Evolutionary conservation across 2,797 vertebrate genomes (phyloP).

Genomic region (Pteronotus mesoamericanus): DNA sequence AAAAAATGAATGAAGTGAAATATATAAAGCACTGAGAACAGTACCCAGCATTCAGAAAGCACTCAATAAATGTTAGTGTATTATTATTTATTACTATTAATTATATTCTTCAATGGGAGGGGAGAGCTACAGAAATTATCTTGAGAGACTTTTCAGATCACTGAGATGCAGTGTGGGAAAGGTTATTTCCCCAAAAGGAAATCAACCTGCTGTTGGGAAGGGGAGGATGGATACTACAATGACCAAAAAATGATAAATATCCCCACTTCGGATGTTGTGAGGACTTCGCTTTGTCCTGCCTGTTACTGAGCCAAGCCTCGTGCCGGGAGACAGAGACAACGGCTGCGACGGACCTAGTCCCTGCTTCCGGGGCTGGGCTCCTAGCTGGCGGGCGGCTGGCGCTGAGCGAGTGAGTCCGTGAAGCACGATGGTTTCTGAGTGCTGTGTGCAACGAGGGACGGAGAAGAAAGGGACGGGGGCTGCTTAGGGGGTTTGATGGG

Average conservation of each 20-base stretch:
- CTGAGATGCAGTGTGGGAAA: background rate
- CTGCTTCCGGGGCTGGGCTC: background rate
- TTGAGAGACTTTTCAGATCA: background rate
- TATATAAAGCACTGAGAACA: background rate
- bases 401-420: background rate
- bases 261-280: accelerated
- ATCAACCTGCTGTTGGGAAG: background rate
- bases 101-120: background rate
- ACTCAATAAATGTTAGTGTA: background rate
- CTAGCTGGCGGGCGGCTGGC: no score
- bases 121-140: background rate
- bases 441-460: background rate
- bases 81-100: background rate
- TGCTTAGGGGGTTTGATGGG: no score
- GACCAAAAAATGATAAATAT: background rate
- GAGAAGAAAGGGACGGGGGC: background rate
- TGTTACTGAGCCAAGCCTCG: background rate
- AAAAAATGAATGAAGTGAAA: background rate
- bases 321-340: no score
- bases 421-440: accelerated
- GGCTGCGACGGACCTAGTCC: background rate
- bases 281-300: background rate
- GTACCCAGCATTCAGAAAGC: background rate
- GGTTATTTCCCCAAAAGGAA: background rate
- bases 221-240: background rate